Evolutionary conservation across 2,888 invertebrate species (phyloP).

Genomic region (Papilio demoleus): DNA sequence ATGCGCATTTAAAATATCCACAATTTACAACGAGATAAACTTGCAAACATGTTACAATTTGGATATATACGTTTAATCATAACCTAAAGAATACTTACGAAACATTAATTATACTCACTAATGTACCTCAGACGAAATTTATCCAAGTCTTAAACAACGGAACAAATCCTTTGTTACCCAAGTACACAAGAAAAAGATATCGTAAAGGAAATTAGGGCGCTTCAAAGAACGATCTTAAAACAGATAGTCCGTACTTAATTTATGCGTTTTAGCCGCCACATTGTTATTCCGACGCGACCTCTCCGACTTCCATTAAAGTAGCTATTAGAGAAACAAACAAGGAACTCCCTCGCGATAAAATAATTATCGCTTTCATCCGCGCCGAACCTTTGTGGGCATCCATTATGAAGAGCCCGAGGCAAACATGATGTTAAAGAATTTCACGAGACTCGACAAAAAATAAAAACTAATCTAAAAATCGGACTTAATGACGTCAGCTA

Average conservation of each 20-base stretch:
- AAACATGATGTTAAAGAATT: conserved; percentile 66
- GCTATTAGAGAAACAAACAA: conserved; percentile 83
- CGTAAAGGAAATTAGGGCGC: conserved; percentile 44
- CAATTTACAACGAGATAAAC: neutral
- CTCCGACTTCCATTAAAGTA: conserved; percentile 75
- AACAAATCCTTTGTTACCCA: conserved; percentile 35
- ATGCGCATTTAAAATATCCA: conserved; percentile 5
- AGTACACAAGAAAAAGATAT: conserved; percentile 37
- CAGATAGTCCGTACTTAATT: conserved; percentile 65
- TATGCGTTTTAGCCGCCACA: conserved; percentile 66
- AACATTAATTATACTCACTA: conserved; percentile 18
- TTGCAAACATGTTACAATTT: neutral
- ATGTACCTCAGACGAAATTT: conserved; percentile 10
- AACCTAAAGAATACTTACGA: conserved; percentile 3
- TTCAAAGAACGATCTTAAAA: conserved; percentile 55
- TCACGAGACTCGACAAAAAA: conserved; percentile 59
- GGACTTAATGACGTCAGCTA: conserved; percentile 76
- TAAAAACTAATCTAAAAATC: conserved; percentile 72
- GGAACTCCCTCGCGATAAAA: conserved; percentile 77
- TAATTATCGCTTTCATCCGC: conserved; percentile 80
- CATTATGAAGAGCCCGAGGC: conserved; percentile 56
- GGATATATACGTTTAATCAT: neutral
- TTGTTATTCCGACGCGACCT: conserved; percentile 64
- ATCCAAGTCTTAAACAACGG: conserved; percentile 17
- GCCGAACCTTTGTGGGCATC: conserved; percentile 60